Evolutionary conservation across 2,888 invertebrate genomes (phyloP).

Genomic region (Sussaba pulchella): DNA sequence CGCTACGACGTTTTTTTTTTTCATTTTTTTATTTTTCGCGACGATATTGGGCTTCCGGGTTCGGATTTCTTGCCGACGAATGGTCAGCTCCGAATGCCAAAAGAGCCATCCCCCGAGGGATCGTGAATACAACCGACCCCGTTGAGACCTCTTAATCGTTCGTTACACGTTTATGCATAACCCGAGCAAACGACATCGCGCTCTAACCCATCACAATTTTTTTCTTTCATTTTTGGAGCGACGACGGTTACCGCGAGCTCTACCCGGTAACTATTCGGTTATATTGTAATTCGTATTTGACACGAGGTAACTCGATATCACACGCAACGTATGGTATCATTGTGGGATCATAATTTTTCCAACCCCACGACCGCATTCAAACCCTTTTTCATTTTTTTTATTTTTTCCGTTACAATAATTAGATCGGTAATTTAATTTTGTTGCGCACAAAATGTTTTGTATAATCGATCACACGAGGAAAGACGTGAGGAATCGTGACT

Average conservation of each 20-base stretch:
- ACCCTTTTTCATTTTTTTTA: constrained; percentile 42
- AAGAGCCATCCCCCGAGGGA: constrained; percentile 7
- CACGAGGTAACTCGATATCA: constrained; percentile 58
- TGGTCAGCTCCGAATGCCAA: constrained; percentile 32
- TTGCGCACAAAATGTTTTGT: constrained; percentile 35
- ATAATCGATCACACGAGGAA: background rate
- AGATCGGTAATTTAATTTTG: constrained; percentile 6
- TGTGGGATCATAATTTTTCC: constrained; percentile 51
- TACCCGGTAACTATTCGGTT: constrained; percentile 23
- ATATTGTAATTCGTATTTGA: constrained; percentile 59
- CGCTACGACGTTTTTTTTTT: background rate
- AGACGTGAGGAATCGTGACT: constrained; percentile 4
- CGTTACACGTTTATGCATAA: background rate
- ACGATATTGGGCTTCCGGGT: constrained; percentile 12
- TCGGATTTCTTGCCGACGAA: constrained; percentile 7
- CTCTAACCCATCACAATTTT: constrained; percentile 12
- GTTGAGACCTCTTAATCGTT: constrained; percentile 6
- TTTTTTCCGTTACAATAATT: constrained; percentile 49
- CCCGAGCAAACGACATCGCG: constrained; percentile 15
- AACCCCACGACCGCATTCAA: background rate
- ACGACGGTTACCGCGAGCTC: constrained; percentile 38
- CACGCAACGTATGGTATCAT: constrained; percentile 35
- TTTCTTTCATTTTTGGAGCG: constrained; percentile 32
- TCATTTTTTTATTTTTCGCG: too few relatives aligned
- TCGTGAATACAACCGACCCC: background rate